Evolutionary conservation across 2,113 vertebrate genomes (phyloP), one percentile per base, ranked within the genome.

Genomic region (Psittacula cyanocephala): DNA sequence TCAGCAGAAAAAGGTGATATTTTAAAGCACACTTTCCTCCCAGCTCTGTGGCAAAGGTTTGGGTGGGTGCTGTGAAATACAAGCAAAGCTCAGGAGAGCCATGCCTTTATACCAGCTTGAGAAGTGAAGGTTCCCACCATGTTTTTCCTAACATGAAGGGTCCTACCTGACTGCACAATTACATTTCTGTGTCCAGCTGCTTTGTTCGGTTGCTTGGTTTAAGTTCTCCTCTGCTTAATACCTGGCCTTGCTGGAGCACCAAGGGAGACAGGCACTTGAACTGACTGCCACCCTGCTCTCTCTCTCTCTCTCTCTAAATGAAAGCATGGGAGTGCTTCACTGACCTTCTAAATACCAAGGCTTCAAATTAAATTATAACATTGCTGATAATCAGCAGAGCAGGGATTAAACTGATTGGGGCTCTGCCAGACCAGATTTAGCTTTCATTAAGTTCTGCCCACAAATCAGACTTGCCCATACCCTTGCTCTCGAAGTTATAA

Each of bases 301-400:
- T 46, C 63, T 80, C 27, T 46, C 63, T 80, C 55, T 86, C 60
- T 41, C 13, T 37, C 41, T 39, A 47, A 85, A 88, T 0, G 16
- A 81, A 71, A 88, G 69, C 74, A 81, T 43, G 71, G 64, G 76
- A 95, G 93, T 76, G 64, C 59, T 94, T 86, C 68, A 37, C 79
- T 84, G 91, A 95, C 93, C 95, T 94, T 86, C 88, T 84, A 92
- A 96, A 95, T 81, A 93, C 81, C 95, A 81, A 93, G 84, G 55
- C 67, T 91, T 92, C 85, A 96, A 96, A 97, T 97, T 96, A 97
- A 97, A 97, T 97, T 96, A 96, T 91, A 96, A 94, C 92, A 39
- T 76, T 88, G 91, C 93, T 96, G 96, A 96, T 96, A 96, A 97
- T 94, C 95, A 97, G 92, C 94, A 96, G 93, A 95, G 89, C 65